Base-by-base conservation (phyloP, 2,113 vertebrate genomes). In the Romanogobio albipinnatus region DNA sequence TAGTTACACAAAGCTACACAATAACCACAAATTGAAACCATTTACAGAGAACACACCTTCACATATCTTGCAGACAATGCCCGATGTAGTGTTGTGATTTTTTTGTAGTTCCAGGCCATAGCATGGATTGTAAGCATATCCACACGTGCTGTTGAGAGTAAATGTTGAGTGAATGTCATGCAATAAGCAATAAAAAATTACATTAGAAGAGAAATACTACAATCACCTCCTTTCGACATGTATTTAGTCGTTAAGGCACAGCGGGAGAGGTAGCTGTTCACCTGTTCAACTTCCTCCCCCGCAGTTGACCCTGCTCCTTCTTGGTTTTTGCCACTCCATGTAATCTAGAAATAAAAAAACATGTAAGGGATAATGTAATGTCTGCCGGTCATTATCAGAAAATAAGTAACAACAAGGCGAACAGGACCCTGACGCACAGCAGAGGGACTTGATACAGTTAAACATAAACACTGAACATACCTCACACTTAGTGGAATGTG, bases 231-330 rank as follows among this genome's bases (percentile, higher is more conserved):
- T 85, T 85, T 85, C 2, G 76, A 80, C 84, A 80, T 85, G 76
- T 80, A 81, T 36, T 85, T 85, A 24, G 84, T 80, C 13, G 58
- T 78, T 29, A 81, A 61, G 36, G 84, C 84, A 71, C 26, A 64
- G 26, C 84, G 59, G 33, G 84, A 85, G 64, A 85, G 84, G 84
- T n/a, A 73, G 49, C 84, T 80, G 64, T 85, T 80, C 9, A 85
- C 76, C 70, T 85, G 64, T 53, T 85, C 83, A 33, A 85, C 84
- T 43, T 80, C 75, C 59, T 74, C 70, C 11, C 81, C 81, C 14
- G 53, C 24, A 39, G 62, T 51, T 43, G 79, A 66, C 33, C 79
- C 79, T 64, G 79, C 36, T 22, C 79, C 79, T 66, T 66, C 33
- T 73, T 84, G 70, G 51, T 84, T 84, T 53, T 56, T 75, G 36